Evolutionary conservation across 2,113 vertebrate genomes (phyloP).

Genomic region (Poicephalus meyeri): DNA sequence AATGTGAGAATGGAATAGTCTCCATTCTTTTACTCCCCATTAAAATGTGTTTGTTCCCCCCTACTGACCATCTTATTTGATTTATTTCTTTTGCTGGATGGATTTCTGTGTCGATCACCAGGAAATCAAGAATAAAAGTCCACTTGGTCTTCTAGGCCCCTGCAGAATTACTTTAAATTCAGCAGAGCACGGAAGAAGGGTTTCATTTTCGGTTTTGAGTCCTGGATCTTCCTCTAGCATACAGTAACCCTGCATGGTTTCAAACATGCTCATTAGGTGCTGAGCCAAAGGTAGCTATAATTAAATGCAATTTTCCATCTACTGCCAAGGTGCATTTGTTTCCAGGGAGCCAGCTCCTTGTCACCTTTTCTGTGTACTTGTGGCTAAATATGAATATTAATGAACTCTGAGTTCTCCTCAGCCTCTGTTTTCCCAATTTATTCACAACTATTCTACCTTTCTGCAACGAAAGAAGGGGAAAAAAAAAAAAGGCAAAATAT

Average conservation of each 20-base stretch:
- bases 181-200: not conserved
- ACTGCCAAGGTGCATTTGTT: slow-evolving; percentile 41
- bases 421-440: slow-evolving; percentile 37
- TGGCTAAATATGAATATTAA: slow-evolving; percentile 65
- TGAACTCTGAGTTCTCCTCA: slow-evolving; percentile 16
- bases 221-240: slow-evolving; percentile 3
- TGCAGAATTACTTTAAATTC: not conserved
- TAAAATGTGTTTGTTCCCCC: slow-evolving; percentile 5
- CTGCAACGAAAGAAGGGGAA: not conserved
- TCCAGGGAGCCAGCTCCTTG: slow-evolving; percentile 54
- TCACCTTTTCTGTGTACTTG: slow-evolving; percentile 56
- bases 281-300: slow-evolving; percentile 52
- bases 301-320: slow-evolving; percentile 63
- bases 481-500: slow-evolving; percentile 4
- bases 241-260: not conserved
- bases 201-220: slow-evolving; percentile 29
- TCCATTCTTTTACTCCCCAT: not conserved
- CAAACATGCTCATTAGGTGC: slow-evolving; percentile 41
- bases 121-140: slow-evolving; percentile 23
- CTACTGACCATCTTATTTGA: not conserved
- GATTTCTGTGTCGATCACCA: slow-evolving; percentile 23
- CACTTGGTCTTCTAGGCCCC: not conserved
- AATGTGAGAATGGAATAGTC: slow-evolving; percentile 33
- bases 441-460: slow-evolving; percentile 41
- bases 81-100: not conserved